Evolutionary conservation across 2,888 invertebrate genomes (phyloP), one percentile per base, ranked within the genome.

Genomic region (Seladonia tumulorum): DNA sequence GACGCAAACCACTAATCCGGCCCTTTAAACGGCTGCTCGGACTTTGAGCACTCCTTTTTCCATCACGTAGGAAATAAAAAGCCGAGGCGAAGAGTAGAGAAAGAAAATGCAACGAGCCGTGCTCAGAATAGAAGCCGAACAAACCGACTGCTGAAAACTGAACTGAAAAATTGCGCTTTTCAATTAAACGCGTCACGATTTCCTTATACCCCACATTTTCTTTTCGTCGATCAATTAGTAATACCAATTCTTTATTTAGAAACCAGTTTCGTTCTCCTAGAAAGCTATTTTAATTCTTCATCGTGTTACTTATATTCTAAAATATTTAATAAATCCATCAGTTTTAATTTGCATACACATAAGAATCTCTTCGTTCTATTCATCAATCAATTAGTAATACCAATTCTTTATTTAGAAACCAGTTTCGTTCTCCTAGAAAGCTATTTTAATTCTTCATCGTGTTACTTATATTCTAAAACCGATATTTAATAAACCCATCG

Each of bases 1-100:
- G 81, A 72, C 86, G 80, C 73, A 47, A 78, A 63, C 42, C 76
- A 42, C 25, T 73, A 57, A 75, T 66, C 76, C 84, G 76, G 66
- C 79, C 81, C 83, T 75, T 79, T 83, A 84, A 81, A 84, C 75
- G 79, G 49, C 70, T 42, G 42, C 60, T 68, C 45, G 70, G 74
- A 71, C 70, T 47, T 42, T 2, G 35, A 53, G 22, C 75, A 2
- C 29, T 79, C 83, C 76, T 79, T 78, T 53, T 72, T 4, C 29
- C 42, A 5, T 8, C 2, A 16, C 74, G 45, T 66, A 35, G 57
- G 63, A 71, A 39, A 80, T 66, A 39, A 60, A 77, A 76, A 81
- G 39, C 25, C 42, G 29, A 45, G 73, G 12, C 53, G 66, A 10
- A 42, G 2, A 7, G 71, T 16, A 22, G 12, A 53, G 49, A 53